Evolutionary conservation across 2,113 vertebrate genomes (phyloP), one percentile per base, ranked within the genome.

Genomic region (Nematolebias whitei): DNA sequence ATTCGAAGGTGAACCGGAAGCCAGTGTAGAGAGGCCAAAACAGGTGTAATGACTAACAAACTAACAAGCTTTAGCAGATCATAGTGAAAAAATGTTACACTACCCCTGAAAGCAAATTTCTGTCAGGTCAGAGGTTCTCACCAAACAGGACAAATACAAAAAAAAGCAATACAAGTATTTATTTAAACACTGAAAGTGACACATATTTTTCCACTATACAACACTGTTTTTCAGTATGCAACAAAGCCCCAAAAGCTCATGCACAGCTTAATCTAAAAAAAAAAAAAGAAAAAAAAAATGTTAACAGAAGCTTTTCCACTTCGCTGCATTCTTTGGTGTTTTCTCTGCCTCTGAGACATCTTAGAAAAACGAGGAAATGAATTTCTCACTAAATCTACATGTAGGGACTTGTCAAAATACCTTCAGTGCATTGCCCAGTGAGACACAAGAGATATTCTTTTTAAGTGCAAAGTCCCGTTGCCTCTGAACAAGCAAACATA

Each of bases 391-490:
- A 54, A 61, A 68, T 69, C 80, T 69, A 74, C 49, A 65, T 77
- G 69, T 78, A 60, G 59, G 13, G 63, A 61, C 63, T 65, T 77
- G 64, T 85, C 69, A 71, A 29, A 78, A 62, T 79, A 74, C 57
- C 62, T 67, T 63, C 54, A 45, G 43, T 53, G 48, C 23, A 15
- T 47, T 43, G 56, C 38, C 80, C 40, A 2, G 51, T 52, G 70
- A 81, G 52, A 84, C 68, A 61, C 39, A 10, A 74, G 67, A 78
- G 71, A 56, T 57, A 13, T 41, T 3, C 68, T 62, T 55, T n/a
- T 38, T 75, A 85, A 85, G 80, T 80, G 80, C 78, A 83, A 83
- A 76, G 72, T 54, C 68, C 82, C 62, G 62, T 84, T 69, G 51
- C 55, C 49, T 8, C 68, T 43, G 59, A 75, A 61, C 26, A 60